Evolutionary conservation across 1,140 invertebrate species (phyloP), one percentile per base, ranked within the genome.

Genomic region (Notospermus geniculatus): DNA sequence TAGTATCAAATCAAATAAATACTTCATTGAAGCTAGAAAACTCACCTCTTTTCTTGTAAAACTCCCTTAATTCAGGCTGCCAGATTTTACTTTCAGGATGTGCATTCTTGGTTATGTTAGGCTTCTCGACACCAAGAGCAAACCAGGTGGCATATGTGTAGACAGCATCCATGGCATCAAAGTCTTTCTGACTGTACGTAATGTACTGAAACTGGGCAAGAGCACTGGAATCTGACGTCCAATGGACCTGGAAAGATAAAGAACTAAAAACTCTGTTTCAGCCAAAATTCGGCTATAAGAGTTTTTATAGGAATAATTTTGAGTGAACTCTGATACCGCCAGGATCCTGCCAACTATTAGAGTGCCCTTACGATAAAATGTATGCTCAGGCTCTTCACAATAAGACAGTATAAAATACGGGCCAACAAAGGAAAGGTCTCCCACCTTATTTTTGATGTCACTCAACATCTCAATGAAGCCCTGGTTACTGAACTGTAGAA

Each of bases 91-190:
- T 73, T 11, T 62, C 59, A 13, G 69, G 59, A n/a, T 66, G 45
- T 11, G 67, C 64, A 57, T 75, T 73, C 11, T 64, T 60, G 5
- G 70, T 68, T 32, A 72, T 67, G 50, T 75, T 75, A 9, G 68
- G 69, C 63, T 75, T 75, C 2, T 68, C 71, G 50, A 73, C 70
- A 2, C 73, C 73, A 1, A 74, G 59, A 27, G 67, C 61, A 52
- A 71, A 73, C 15, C 57, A 46, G 36, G 59, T 63, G 9, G 58
- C 56, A 36, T 70, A 73, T 36, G 68, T 62, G 19, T 67, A 69
- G 15, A 55, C 62, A 5, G 28, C 46, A 46, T 67, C 61, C 25
- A 64, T 68, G 30, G 17, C 30, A 52, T 72, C 70, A 63, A 72
- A 72, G 53, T 75, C 73, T 41, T 60, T 63, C 32, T 73, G 64